phyloP scores from a whole-genome alignment of 2,888 invertebrate species.

The Agriopis aurantiaria region DNA sequence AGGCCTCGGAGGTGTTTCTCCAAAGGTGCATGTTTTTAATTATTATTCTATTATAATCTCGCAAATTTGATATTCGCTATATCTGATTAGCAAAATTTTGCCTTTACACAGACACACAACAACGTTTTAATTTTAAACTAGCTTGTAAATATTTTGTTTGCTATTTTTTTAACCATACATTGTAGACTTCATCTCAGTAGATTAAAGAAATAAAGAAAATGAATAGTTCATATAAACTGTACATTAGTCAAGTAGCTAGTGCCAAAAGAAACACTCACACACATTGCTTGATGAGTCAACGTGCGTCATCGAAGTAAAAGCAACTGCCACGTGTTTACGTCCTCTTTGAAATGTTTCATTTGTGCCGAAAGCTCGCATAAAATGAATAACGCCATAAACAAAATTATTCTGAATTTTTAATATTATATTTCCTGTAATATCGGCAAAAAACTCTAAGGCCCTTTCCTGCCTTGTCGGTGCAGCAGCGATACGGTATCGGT shows the following conservation, averaged over 20 bases:
- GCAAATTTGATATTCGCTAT: neutral
- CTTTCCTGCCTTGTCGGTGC: no score
- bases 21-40: constrained; percentile 81
- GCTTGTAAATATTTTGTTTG: no score
- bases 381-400: constrained; percentile 43
- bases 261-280: constrained; percentile 50
- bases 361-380: constrained; percentile 41
- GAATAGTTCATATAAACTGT: constrained; percentile 39
- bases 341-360: constrained; percentile 40
- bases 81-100: no score
- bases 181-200: neutral
- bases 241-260: constrained; percentile 38
- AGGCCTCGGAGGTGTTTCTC: constrained; percentile 89
- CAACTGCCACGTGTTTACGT: constrained; percentile 44
- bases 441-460: neutral
- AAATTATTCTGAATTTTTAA: constrained; percentile 6
- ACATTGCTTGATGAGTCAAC: constrained; percentile 41
- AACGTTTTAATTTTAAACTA: no score
- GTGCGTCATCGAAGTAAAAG: constrained; percentile 57
- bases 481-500: no score
- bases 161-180: neutral
- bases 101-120: no score
- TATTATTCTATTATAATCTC: neutral
- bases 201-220: constrained; percentile 35
- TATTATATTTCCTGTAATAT: constrained; percentile 10